phyloP scores from a whole-genome alignment of 2,113 vertebrate species.

The Chauna torquata region DNA sequence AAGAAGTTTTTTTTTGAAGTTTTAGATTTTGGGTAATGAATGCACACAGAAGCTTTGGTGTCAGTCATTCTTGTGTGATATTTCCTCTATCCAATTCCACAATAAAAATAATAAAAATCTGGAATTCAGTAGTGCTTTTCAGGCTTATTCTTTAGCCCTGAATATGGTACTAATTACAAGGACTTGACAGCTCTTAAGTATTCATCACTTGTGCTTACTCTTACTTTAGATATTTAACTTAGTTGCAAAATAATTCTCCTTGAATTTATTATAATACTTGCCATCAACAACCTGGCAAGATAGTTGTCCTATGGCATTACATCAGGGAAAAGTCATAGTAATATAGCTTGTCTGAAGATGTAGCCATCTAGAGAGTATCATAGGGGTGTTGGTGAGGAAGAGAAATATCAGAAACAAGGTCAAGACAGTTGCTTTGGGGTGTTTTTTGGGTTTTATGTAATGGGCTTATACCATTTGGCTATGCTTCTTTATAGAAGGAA shows the following conservation, averaged over 20 bases:
- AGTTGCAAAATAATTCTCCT: not conserved
- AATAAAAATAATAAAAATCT: not conserved
- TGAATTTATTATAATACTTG: slow-evolving; percentile 18
- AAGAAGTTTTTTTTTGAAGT: not conserved
- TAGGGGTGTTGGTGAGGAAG: not conserved
- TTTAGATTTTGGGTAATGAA: not conserved
- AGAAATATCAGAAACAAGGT: not conserved
- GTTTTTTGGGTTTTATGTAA: not conserved
- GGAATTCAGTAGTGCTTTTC: not conserved
- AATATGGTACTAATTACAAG: slow-evolving; percentile 12
- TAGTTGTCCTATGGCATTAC: slow-evolving; percentile 11
- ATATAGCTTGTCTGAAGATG: not conserved
- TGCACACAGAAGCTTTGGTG: not conserved
- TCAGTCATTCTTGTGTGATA: not conserved
- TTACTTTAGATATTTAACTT: slow-evolving; percentile 30
- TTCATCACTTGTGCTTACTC: not conserved
- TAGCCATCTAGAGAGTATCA: not conserved
- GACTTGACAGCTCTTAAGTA: slow-evolving; percentile 26
- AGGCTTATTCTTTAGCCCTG: slow-evolving; percentile 24
- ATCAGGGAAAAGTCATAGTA: not conserved
- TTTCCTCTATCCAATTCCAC: not conserved
- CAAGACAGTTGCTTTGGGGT: not conserved
- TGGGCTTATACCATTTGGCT: not conserved
- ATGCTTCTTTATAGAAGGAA: not conserved
- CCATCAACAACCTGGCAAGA: not conserved